phyloP scores from a whole-genome alignment of 2,888 invertebrate species.

The Melieria picta region DNA sequence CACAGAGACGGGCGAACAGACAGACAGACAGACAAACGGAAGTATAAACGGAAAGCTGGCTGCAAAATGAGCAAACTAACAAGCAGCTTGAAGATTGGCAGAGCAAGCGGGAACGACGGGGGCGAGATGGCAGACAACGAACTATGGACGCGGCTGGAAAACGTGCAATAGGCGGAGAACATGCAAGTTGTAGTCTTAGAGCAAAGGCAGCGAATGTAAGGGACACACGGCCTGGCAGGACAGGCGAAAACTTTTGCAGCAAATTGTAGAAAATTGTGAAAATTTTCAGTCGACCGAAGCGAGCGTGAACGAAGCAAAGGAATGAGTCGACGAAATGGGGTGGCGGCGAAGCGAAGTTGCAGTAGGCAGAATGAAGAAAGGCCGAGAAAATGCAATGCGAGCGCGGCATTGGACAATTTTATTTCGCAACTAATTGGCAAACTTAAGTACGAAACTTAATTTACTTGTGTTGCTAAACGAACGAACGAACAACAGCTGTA shows the following conservation, averaged over 20 bases:
- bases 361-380: background rate
- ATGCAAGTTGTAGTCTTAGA: background rate
- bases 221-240: background rate
- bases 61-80: conserved; percentile 16
- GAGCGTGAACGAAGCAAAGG: background rate
- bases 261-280: too few relatives aligned
- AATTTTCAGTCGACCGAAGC: background rate
- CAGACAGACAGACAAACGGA: conserved; percentile 7
- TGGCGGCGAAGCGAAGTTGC: background rate
- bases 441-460: conserved; percentile 60
- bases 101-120: conserved; percentile 8
- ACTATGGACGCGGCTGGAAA: background rate
- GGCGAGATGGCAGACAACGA: background rate
- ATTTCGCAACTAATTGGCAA: conserved; percentile 59
- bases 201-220: background rate
- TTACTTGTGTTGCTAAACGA: conserved; percentile 46
- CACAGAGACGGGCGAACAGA: too few relatives aligned
- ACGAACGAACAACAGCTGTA: conserved; percentile 11
- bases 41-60: conserved; percentile 21
- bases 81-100: background rate
- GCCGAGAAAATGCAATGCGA: conserved; percentile 4
- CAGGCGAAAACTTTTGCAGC: too few relatives aligned
- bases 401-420: conserved; percentile 47
- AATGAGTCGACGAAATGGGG: too few relatives aligned
- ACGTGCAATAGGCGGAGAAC: too few relatives aligned